Evolutionary conservation across 2,113 vertebrate species (phyloP).

Genomic region (Hypomesus transpacificus): DNA sequence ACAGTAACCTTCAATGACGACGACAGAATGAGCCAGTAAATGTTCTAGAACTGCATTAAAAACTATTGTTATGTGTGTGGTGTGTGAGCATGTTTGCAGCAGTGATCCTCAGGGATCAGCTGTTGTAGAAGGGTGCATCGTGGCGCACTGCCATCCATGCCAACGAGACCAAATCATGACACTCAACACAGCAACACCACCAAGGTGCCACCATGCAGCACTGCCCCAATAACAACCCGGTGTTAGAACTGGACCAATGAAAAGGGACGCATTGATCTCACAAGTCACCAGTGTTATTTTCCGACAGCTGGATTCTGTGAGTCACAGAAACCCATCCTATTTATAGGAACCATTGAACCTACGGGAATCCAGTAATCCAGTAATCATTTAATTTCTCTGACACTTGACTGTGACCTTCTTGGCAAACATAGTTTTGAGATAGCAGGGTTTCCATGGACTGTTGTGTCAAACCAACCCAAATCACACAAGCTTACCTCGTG

Average conservation of each 20-base stretch:
- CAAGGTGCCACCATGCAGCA: no score
- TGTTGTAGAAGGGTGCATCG: slow-evolving; percentile 10
- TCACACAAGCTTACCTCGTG: no score
- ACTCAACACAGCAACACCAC: no score
- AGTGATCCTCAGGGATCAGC: not conserved
- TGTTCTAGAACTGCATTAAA: not conserved
- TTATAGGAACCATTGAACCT: no score
- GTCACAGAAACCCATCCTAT: no score
- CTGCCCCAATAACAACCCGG: slow-evolving; percentile 8
- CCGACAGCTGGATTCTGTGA: slow-evolving; percentile 48
- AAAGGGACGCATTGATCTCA: not conserved
- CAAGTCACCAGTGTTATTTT: slow-evolving; percentile 46
- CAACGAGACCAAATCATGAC: slow-evolving; percentile 11
- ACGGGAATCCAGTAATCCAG: no score
- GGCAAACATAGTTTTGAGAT: no score
- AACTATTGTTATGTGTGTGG: not conserved
- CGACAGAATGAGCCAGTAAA: no score
- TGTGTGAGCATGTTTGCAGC: not conserved
- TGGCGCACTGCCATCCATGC: slow-evolving; percentile 10
- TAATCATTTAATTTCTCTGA: no score
- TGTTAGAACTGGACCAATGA: slow-evolving; percentile 39
- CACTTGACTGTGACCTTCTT: no score
- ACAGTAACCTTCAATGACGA: not conserved
- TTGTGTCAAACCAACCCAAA: no score
- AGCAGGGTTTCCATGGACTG: no score